These are phyloP conservation scores for Lordiphosa collinella DNA, from an alignment of 1,140 invertebrate species.

Conservation along the genomic window DNA sequence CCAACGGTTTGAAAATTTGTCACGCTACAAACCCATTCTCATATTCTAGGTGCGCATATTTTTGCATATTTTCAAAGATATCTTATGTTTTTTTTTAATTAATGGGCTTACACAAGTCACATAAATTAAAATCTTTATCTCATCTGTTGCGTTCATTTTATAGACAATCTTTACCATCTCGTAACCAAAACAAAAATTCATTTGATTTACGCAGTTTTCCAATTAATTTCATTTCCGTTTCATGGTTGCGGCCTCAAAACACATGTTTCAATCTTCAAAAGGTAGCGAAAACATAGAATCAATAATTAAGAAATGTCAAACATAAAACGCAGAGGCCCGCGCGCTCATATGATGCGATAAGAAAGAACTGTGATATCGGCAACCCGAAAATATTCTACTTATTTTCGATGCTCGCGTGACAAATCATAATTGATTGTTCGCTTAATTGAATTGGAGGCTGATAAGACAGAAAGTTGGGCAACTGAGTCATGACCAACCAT, in stretches of 20 bases:
- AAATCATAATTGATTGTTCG: slow-evolving; percentile 77
- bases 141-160: not conserved
- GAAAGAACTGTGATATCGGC: slow-evolving; percentile 1
- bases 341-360: slow-evolving; percentile 39
- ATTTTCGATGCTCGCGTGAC: slow-evolving; percentile 63
- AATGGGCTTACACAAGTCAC: too few relatives aligned
- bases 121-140: too few relatives aligned
- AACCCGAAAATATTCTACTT: slow-evolving; percentile 23
- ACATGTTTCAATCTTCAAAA: slow-evolving; percentile 76
- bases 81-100: too few relatives aligned
- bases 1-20: too few relatives aligned
- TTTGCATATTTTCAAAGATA: too few relatives aligned
- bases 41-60: too few relatives aligned
- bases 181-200: slow-evolving; percentile 3
- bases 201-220: slow-evolving; percentile 61
- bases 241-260: slow-evolving; percentile 36
- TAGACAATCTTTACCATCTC: not conserved
- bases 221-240: slow-evolving; percentile 77
- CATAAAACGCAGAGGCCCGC: slow-evolving; percentile 64
- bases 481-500: slow-evolving; percentile 30
- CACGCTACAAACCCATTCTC: too few relatives aligned
- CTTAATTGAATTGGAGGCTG: slow-evolving; percentile 70
- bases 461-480: slow-evolving; percentile 37
- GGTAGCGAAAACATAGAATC: slow-evolving; percentile 77
- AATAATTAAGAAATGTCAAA: slow-evolving; percentile 78